phyloP scores from a whole-genome alignment of 2,797 vertebrate species.

The Toxotes lorentzi region DNA sequence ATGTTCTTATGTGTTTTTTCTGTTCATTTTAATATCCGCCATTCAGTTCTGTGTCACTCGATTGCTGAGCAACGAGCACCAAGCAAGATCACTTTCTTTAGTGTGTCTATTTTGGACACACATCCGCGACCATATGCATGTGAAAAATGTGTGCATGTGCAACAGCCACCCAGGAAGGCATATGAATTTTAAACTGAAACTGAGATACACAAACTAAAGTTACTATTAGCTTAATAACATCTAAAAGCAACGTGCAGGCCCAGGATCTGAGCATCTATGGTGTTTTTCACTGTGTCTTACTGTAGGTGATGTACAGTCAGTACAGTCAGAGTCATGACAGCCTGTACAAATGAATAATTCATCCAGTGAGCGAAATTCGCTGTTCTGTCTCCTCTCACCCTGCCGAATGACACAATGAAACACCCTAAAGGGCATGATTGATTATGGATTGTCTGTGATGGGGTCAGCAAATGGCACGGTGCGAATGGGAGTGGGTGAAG shows the following conservation, averaged over 20 bases:
- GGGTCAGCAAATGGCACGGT: conserved; percentile 36
- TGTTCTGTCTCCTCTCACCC: conserved; percentile 17
- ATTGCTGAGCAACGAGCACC: not conserved
- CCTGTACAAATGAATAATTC: conserved; percentile 58
- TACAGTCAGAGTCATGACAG: conserved; percentile 41
- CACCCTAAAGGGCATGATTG: conserved; percentile 48
- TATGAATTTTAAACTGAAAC: no score
- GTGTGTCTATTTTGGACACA: not conserved
- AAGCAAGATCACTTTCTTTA: not conserved
- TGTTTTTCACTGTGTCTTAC: not conserved
- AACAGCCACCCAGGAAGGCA: no score
- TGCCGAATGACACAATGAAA: conserved; percentile 1
- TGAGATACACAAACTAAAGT: no score
- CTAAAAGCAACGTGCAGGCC: not conserved
- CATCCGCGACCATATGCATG: not conserved
- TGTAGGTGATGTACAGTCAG: conserved; percentile 33
- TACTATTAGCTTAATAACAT: no score
- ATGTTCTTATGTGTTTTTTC: not conserved
- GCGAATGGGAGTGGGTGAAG: conserved; percentile 17
- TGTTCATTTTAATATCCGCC: not conserved
- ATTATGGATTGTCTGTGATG: conserved; percentile 34
- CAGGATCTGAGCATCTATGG: no score
- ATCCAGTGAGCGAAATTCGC: conserved; percentile 29
- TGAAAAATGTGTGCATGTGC: not conserved
- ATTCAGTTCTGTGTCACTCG: not conserved